Conservation (phyloP, 2,113 vertebrate genomes). For the Tachycineta bicolor region DNA sequence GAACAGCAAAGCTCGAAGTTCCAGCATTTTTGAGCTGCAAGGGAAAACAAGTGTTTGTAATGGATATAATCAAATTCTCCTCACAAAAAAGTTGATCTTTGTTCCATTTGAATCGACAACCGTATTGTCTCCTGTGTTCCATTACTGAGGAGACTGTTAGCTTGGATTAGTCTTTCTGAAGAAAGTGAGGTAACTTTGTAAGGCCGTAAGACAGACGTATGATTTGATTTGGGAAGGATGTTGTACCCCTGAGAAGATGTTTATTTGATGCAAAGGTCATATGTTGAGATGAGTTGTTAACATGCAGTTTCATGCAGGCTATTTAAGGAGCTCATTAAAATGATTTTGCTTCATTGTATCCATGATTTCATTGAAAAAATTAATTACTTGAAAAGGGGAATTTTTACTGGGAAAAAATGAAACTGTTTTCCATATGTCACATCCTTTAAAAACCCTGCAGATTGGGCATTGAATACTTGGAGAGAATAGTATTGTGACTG, state of each 20-base stretch:
- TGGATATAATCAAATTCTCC: not conserved
- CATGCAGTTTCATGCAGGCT: not conserved
- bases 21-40: not conserved
- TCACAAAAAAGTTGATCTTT: not conserved
- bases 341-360: constrained; percentile 17
- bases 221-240: constrained; percentile 3
- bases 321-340: constrained; percentile 34
- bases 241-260: not conserved
- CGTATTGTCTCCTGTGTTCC: not conserved
- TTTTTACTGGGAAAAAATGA: not conserved
- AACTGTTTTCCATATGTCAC: not conserved
- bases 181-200: not conserved
- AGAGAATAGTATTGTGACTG: not conserved
- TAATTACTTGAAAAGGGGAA: not conserved
- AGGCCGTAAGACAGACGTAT: not conserved
- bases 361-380: constrained; percentile 24
- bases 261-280: not conserved
- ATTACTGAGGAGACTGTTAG: not conserved
- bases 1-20: not conserved
- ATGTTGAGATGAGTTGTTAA: not conserved
- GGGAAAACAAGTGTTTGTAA: not conserved
- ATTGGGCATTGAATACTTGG: not conserved
- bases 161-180: not conserved
- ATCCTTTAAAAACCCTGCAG: not conserved
- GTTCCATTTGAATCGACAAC: not conserved